Evolutionary conservation across 1,140 invertebrate genomes (phyloP), one percentile per base, ranked within the genome.

Genomic region (Homalodisca vitripennis): DNA sequence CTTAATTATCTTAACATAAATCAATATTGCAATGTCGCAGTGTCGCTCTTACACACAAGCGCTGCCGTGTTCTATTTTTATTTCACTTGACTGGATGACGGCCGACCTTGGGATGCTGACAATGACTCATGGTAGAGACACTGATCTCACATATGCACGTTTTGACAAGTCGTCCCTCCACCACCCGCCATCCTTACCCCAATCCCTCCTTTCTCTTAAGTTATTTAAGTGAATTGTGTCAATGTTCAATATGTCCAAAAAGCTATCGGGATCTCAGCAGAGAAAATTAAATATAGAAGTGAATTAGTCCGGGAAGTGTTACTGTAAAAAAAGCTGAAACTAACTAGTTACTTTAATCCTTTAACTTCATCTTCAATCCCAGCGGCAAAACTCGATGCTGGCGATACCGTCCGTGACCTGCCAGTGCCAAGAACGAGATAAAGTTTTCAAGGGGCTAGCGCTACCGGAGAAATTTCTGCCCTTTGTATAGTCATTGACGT

Each of bases 401-500:
- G n/a, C n/a, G n/a, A 41, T 41, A 41, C 34, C 34, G 34, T 41
- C 34, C 17, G 34, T 41, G 34, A 41, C 34, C 34, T 41, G 34
- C 34, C 34, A 41, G 6, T 41, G 34, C 17, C 34, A 41, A 17
- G 6, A 41, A 6, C 34, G 17, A 41, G 34, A 10, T 10, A 6
- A 17, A 41, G 34, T 41, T 41, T 17, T 41, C 34, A 41, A 41
- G 34, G 34, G 17, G 34, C 34, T 41, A 41, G 34, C 34, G 17
- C 34, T 41, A 53, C 57, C 46, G 29, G 30, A 55, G 27, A 24
- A 31, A 57, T 27, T 55, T 70, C 13, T 60, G n/a, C 30, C 22
- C 67, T 46, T 30, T 30, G 29, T 66, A 31, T 24, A 27, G 20
- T 31, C 24, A 66, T n/a, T 47, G 22, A 70, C 34, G 17, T 41